Conservation (phyloP, 2,888 invertebrate genomes). For the Mechanitis messenoides region DNA sequence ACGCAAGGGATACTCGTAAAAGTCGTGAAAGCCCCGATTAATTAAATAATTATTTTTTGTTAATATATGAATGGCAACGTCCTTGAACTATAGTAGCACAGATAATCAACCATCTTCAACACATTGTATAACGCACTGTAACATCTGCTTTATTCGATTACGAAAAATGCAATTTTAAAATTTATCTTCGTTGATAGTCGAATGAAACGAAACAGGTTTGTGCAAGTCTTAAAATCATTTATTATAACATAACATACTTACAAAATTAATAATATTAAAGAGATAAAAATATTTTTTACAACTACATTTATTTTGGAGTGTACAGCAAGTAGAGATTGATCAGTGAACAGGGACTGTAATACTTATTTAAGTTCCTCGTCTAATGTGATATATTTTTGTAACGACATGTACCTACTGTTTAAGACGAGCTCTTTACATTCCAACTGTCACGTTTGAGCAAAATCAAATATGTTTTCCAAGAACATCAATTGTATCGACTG, state of each 20-base stretch:
- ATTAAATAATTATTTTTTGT: constrained; percentile 13
- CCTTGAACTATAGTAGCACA: constrained; percentile 59
- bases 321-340: too few relatives aligned
- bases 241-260: too few relatives aligned
- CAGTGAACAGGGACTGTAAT: background rate
- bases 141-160: background rate
- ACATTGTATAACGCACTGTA: constrained; percentile 12
- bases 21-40: constrained; percentile 24
- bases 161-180: too few relatives aligned
- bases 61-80: constrained; percentile 39
- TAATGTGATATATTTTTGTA: constrained; percentile 23
- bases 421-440: constrained; percentile 17
- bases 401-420: constrained; percentile 32
- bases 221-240: too few relatives aligned
- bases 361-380: background rate
- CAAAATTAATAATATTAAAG: too few relatives aligned
- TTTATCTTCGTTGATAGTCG: too few relatives aligned
- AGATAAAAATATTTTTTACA: too few relatives aligned
- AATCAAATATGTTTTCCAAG: constrained; percentile 12
- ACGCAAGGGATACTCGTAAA: constrained; percentile 19
- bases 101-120: constrained; percentile 30
- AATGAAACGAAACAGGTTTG: too few relatives aligned
- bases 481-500: constrained; percentile 8
- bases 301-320: too few relatives aligned
- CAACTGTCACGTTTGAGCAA: constrained; percentile 22